These are phyloP conservation scores for Melanotaenia trifasciata DNA, from an alignment of 2,797 vertebrate genomes.

Conservation along the genomic window DNA sequence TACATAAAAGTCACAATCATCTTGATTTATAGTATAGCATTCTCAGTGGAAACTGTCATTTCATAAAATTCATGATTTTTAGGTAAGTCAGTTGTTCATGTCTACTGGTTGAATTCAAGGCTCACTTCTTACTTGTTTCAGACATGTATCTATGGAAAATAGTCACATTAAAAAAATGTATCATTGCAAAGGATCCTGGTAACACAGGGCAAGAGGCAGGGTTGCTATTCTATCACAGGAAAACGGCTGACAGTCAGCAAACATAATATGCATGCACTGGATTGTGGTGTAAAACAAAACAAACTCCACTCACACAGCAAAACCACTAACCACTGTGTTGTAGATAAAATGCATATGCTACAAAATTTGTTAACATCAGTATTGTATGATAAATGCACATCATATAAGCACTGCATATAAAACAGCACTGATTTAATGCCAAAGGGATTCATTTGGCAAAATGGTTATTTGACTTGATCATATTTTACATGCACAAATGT, in stretches of 20 bases:
- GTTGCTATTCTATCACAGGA: neutral
- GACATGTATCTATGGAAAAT: conserved; percentile 13
- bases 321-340: neutral
- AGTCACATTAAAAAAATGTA: neutral
- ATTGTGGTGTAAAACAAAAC: neutral
- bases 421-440: conserved; percentile 27
- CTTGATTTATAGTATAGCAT: conserved; percentile 59
- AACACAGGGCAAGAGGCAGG: neutral
- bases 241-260: neutral
- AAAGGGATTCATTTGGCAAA: conserved; percentile 31
- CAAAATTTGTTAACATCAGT: neutral
- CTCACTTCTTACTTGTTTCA: conserved; percentile 23
- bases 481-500: conserved; percentile 51
- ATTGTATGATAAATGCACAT: neutral
- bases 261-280: neutral
- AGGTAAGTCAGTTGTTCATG: conserved; percentile 40
- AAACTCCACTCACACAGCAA: neutral
- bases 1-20: conserved; percentile 72
- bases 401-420: conserved; percentile 13
- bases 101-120: conserved; percentile 43
- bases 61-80: conserved; percentile 52
- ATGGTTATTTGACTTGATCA: conserved; percentile 33
- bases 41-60: conserved; percentile 55
- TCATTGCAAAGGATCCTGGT: neutral
- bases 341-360: neutral